Evolutionary conservation across 2,113 vertebrate genomes (phyloP), one percentile per base, ranked within the genome.

Genomic region (Centropus bengalensis): DNA sequence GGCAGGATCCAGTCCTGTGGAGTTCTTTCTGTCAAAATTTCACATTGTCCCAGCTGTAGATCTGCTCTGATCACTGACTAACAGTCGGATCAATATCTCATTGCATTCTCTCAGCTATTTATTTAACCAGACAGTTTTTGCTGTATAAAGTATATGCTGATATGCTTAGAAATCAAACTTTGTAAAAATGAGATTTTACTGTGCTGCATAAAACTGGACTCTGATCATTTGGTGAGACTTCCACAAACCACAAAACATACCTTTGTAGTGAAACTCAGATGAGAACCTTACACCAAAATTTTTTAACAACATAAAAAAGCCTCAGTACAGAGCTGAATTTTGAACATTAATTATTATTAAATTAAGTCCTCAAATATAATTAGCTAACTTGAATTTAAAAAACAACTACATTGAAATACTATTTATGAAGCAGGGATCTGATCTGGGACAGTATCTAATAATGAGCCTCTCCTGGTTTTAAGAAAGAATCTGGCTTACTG

Each of bases 381-480:
- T 55, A 91, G 26, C 38, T 67, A 67, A 52, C 63, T 93, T 85
- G 38, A 81, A 95, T 44, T 96, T 88, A 70, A 82, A 92, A 80
- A 30, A 8, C 51, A 16, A 36, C 38, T 89, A 74, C 66, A 82
- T 80, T 88, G 52, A 91, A 93, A 69, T 26, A 30, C 5, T 60
- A 5, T 63, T 82, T 85, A 63, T 63, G 76, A 88, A 86, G 30
- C 26, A 59, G 13, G 13, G 5, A 52, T 84, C 44, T 90, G 38
- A 81, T 81, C 38, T 88, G 77, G 52, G 30, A 89, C 40, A 75
- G 17, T 62, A 89, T 79, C 20, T 49, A 89, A 26, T 30, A 54
- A 63, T 8, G 10, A 90, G 9, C 5, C 56, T 56, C 42, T 76
- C 38, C n/a, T 64, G 32, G 9, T 74, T 86, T 94, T 78, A 83